These are phyloP conservation scores for Drosophila ercepeae DNA, from an alignment of 1,140 invertebrate genomes.

Conservation along the genomic window DNA sequence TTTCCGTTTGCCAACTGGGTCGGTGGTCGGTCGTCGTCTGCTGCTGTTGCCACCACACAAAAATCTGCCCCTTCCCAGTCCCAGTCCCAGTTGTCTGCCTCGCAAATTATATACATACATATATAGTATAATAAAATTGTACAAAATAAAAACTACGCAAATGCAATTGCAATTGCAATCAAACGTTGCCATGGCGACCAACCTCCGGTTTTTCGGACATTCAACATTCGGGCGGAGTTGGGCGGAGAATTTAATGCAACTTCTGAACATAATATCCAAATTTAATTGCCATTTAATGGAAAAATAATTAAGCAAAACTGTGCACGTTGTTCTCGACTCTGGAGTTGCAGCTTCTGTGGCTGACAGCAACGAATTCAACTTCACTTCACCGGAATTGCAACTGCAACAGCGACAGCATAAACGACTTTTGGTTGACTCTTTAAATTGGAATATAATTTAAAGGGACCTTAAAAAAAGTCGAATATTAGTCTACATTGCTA, in stretches of 20 bases:
- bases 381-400: not conserved
- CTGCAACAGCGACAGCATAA: not conserved
- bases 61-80: not conserved
- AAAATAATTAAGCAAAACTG: conserved; percentile 65
- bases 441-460: not conserved
- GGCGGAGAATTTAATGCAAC: conserved; percentile 14
- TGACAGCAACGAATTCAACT: conserved; percentile 22
- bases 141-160: conserved; percentile 20
- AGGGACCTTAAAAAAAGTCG: not conserved
- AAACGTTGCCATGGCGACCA: conserved; percentile 41
- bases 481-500: not conserved
- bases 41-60: not conserved
- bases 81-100: conserved; percentile 22
- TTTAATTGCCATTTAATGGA: conserved; percentile 69
- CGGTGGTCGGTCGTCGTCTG: conserved; percentile 4
- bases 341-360: conserved; percentile 19
- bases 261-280: conserved; percentile 46
- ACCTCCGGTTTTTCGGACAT: not conserved
- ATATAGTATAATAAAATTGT: conserved; percentile 25
- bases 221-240: no score
- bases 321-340: not conserved
- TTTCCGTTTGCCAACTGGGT: conserved; percentile 51
- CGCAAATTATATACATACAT: conserved; percentile 33
- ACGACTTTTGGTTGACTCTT: conserved; percentile 26
- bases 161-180: conserved; percentile 46